Evolutionary conservation across 2,888 invertebrate genomes (phyloP).

Genomic region (Lycocerus yunnanus): DNA sequence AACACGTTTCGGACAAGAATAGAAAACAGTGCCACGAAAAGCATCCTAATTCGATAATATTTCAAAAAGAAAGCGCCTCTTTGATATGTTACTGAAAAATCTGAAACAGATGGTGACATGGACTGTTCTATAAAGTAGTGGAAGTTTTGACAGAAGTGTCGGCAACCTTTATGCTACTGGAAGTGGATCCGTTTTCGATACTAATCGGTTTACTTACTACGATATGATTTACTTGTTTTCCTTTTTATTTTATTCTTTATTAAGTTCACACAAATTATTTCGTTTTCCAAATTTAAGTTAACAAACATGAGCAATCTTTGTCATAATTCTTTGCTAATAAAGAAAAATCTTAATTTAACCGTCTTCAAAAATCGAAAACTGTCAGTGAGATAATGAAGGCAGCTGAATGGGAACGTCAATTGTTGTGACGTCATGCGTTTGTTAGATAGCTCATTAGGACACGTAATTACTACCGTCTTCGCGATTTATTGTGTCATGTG

Average conservation of each 20-base stretch:
- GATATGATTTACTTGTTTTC: neutral
- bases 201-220: neutral
- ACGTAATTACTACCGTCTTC: conserved; percentile 48
- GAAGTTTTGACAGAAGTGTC: conserved; percentile 33
- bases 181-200: conserved; percentile 24
- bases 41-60: conserved; percentile 23
- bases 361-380: conserved; percentile 5
- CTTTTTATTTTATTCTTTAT: neutral
- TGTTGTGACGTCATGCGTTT: conserved; percentile 54
- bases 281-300: neutral
- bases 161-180: conserved; percentile 33
- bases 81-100: conserved; percentile 36
- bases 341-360: neutral
- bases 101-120: conserved; percentile 42
- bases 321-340: neutral
- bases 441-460: conserved; percentile 46
- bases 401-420: conserved; percentile 44
- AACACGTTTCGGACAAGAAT: conserved; percentile 12
- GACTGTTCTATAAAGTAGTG: conserved; percentile 42
- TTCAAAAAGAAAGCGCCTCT: conserved; percentile 22
- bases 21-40: conserved; percentile 22
- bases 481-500: conserved; percentile 50
- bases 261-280: neutral
- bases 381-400: conserved; percentile 34
- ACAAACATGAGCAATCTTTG: neutral